phyloP scores from a whole-genome alignment of 2,888 invertebrate genomes.

The Torymus texanus region DNA sequence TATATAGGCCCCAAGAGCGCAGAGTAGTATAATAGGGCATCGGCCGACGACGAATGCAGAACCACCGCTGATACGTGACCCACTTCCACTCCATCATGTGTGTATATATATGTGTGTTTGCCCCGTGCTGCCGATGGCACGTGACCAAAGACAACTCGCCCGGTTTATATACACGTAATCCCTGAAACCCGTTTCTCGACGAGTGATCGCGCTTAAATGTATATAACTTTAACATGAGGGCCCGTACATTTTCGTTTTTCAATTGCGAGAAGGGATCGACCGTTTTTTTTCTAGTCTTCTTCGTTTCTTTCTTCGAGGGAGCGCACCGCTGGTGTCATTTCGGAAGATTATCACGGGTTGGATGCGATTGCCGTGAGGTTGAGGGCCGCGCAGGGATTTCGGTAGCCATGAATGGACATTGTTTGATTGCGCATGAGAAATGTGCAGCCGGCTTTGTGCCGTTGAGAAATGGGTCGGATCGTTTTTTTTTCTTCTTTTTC shows the following conservation, averaged over 20 bases:
- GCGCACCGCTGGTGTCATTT: neutral
- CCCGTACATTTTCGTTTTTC: constrained; percentile 17
- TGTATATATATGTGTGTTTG: neutral
- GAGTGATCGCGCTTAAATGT: neutral
- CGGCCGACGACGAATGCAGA: no score
- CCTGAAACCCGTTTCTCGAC: constrained; percentile 33
- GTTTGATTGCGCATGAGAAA: neutral
- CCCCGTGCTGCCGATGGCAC: neutral
- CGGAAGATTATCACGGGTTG: neutral
- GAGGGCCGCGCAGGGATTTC: constrained; percentile 19
- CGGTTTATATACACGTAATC: constrained; percentile 27
- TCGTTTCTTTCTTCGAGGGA: neutral
- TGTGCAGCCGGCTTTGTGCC: no score
- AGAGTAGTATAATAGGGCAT: no score
- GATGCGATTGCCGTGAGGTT: constrained; percentile 6
- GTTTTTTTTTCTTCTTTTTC: neutral
- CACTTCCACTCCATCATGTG: constrained; percentile 6
- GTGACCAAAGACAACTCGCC: no score
- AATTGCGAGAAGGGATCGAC: neutral
- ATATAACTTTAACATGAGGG: neutral
- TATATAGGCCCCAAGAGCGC: neutral
- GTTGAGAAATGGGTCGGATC: no score
- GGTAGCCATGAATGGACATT: neutral
- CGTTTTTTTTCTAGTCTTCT: neutral
- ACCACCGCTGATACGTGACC: constrained; percentile 2